phyloP scores from a whole-genome alignment of 2,888 invertebrate genomes.

The Tenthredo scrophulariae region DNA sequence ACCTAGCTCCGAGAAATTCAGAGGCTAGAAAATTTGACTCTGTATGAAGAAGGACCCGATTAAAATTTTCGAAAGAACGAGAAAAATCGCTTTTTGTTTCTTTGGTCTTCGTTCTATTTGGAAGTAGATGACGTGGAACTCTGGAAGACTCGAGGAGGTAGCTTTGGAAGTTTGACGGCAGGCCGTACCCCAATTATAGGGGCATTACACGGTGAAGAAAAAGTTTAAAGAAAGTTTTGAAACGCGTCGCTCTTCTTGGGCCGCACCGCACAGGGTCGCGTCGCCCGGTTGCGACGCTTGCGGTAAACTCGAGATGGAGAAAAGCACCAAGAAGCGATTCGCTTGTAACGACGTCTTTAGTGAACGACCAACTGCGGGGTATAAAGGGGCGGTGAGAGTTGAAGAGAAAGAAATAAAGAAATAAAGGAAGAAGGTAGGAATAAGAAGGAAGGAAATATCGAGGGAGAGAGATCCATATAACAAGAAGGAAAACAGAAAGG shows the following conservation, averaged over 20 bases:
- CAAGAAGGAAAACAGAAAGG: conserved; percentile 62
- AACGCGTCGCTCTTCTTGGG: conserved; percentile 27
- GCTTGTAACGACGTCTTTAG: conserved; percentile 52
- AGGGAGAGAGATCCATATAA: conserved; percentile 57
- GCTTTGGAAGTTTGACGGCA: not conserved
- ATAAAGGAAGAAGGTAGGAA: not conserved
- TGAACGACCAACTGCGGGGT: conserved; percentile 24
- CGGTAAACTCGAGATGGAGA: conserved; percentile 3
- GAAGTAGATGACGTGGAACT: not conserved
- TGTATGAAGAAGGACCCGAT: not conserved
- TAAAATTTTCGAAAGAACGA: not conserved
- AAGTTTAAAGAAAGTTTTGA: conserved; percentile 40
- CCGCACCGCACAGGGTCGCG: not conserved
- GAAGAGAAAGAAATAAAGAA: conserved; percentile 7
- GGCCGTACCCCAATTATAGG: conserved; percentile 32
- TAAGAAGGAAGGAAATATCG: conserved; percentile 21
- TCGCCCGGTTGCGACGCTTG: not conserved
- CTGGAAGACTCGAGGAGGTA: not conserved
- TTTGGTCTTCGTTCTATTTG: not conserved
- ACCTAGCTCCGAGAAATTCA: no score
- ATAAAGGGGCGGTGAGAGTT: not conserved
- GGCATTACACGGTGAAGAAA: conserved; percentile 35
- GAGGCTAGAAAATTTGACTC: not conserved
- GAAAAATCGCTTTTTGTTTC: not conserved
- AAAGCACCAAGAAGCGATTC: conserved; percentile 40